Evolutionary conservation across 2,113 vertebrate species (phyloP), one percentile per base, ranked within the genome.

Genomic region (Ammodytes dubius): DNA sequence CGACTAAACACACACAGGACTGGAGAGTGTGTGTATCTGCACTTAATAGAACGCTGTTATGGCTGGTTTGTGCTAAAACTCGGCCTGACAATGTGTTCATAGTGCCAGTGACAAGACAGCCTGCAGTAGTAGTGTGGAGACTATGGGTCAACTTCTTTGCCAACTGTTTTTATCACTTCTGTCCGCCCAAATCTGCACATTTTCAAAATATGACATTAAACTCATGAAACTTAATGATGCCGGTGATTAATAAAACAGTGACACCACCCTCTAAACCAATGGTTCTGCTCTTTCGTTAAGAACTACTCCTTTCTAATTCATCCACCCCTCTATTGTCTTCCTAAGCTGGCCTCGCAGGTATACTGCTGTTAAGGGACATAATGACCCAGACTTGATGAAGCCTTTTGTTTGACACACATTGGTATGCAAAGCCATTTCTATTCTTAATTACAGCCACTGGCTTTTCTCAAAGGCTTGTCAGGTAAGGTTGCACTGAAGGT

Each of bases 401-500:
- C 74, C 75, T 52, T 88, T 86, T 91, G 76, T 87, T 71, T 74
- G 70, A 72, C 27, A 73, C 49, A 39, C 73, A 78, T 77, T 85
- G 74, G 78, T 82, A 88, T 84, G 84, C 84, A 90, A 88, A 87
- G 83, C 43, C 56, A 54, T 0, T 79, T 81, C 70, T 75, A 5
- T 52, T 74, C 50, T 77, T 85, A 88, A 84, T 91, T 82, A 78
- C 49, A 65, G 76, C 37, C 43, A 14, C 0, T 65, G 66, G 52
- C 65, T 50, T 72, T 65, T 53, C 75, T 43, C 37, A 74, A 83
- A 85, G 56, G 40, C 59, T 52, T 70, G 64, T 57, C 27, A 27
- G 59, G 77, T 58, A 69, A 77, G 66, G 59, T 37, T 39, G 66
- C 47, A 40, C 19, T 14, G 7, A 45, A 70, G 39, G 54, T 79